Evolutionary conservation across 2,888 invertebrate genomes (phyloP), one percentile per base, ranked within the genome.

Genomic region (Drepanosiphum platanoidis): DNA sequence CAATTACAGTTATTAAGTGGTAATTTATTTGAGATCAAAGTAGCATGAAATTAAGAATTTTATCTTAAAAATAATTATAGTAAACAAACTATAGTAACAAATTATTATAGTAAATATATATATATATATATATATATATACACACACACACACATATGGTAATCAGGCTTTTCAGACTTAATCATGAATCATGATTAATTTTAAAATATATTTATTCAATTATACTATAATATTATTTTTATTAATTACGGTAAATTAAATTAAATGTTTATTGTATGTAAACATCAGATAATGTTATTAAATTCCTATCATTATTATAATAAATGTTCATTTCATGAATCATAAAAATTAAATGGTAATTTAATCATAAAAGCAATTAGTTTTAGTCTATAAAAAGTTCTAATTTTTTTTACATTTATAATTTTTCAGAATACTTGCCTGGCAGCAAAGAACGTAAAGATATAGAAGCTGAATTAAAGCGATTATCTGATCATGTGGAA

Each of bases 401-500:
- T n/a, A n/a, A n/a, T n/a, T n/a, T n/a, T n/a, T 18, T 52, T 42
- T 32, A 46, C 74, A 39, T 72, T 71, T 22, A 58, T 83, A 18
- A 78, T 84, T 84, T 89, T 81, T 18, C 3, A 88, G 90, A 90
- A n/a, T 99, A 98, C 90, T 91, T 93, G 87, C 94, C 94, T 87
- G 95, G 95, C 75, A 96, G 96, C 87, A 90, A 92, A 84, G 98
- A 99, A 90, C 92, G 97, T 86, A 90, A 91, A 79, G 93, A 93
- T 72, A 90, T 99, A 52, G 92, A 93, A 87, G 91, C 92, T 78
- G 94, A 94, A 72, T 90, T 99, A 68, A 91, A 93, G 87, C 91
- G 93, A 86, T 92, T 93, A 87, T 91, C 93, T 18, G 90, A 91
- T 36, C 91, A 91, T 86, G 93, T 93, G 86, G 94, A 95, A 89